A percentile compares a stretch with the other conserved stretches of the same genome.
Evolutionary conservation across 2,797 vertebrate species (phyloP).

Genomic region (Sandelia bainsii): DNA sequence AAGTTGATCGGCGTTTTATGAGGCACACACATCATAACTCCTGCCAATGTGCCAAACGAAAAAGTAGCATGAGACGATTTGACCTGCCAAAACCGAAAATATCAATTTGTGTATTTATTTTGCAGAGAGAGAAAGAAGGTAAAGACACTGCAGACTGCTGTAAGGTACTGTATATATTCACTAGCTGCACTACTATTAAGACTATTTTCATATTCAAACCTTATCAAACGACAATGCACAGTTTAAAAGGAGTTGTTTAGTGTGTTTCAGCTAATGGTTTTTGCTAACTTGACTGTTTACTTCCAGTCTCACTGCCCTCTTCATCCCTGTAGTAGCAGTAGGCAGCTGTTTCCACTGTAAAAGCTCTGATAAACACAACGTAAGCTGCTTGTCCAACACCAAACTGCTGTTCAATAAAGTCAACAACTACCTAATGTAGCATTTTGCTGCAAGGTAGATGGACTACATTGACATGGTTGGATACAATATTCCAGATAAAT

Average conservation of each 20-base stretch:
- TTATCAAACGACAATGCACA: too few species aligned
- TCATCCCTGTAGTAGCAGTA: background rate
- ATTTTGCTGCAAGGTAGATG: background rate
- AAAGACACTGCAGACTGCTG: background rate
- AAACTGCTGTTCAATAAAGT: background rate
- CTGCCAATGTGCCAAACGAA: slow-evolving; percentile 48
- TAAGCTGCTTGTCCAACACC: background rate
- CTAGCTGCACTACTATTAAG: too few species aligned
- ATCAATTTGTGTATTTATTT: slow-evolving; percentile 11
- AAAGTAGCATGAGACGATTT: slow-evolving; percentile 45
- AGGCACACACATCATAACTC: slow-evolving; percentile 20
- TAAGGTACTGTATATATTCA: too few species aligned
- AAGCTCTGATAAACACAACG: background rate
- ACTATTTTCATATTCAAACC: background rate
- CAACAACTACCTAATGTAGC: background rate
- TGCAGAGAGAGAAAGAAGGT: background rate
- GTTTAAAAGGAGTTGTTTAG: too few species aligned
- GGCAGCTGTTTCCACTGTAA: background rate
- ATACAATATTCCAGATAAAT: background rate
- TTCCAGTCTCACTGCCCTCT: background rate
- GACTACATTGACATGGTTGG: background rate
- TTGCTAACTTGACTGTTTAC: background rate
- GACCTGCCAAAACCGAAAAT: slow-evolving; percentile 54
- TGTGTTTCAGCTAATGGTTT: background rate
- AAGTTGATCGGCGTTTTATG: slow-evolving; percentile 43